Evolutionary conservation across 1,140 invertebrate species (phyloP).

Genomic region (Dolichoris vasculosae): DNA sequence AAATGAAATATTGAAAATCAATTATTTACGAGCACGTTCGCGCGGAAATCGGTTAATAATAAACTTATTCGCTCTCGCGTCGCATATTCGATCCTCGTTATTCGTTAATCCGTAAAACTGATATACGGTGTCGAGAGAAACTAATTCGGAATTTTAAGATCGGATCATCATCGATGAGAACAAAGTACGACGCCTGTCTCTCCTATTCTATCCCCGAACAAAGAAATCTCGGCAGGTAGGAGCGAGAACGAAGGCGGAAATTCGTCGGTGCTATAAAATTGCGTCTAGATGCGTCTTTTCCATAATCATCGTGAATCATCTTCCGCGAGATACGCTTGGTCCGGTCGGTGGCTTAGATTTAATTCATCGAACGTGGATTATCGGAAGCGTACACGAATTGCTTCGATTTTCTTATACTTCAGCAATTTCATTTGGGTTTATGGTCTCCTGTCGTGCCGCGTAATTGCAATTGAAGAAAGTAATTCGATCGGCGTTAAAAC

Average conservation of each 20-base stretch:
- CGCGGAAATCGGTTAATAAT: too few relatives aligned
- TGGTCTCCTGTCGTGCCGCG: neutral
- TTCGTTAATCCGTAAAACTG: too few relatives aligned
- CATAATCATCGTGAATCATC: neutral
- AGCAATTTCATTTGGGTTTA: conserved; percentile 25
- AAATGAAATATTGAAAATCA: too few relatives aligned
- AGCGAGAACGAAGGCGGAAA: neutral
- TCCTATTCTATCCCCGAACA: neutral
- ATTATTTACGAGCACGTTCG: too few relatives aligned
- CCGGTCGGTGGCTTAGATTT: neutral
- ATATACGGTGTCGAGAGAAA: too few relatives aligned
- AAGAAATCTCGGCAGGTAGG: neutral
- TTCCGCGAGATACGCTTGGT: neutral
- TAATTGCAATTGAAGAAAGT: conserved; percentile 30
- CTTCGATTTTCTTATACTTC: conserved; percentile 9
- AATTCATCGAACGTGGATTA: conserved; percentile 10
- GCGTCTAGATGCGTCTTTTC: neutral
- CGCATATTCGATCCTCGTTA: too few relatives aligned
- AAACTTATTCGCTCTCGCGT: too few relatives aligned
- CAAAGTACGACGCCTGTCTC: too few relatives aligned
- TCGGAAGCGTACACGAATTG: neutral
- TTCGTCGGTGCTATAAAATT: neutral
- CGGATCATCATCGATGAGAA: too few relatives aligned
- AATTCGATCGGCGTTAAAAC: conserved; percentile 17
- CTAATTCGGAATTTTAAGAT: neutral